Base-by-base conservation (phyloP, 2,113 vertebrate species). In the Dolichallabes microphthalmus region DNA sequence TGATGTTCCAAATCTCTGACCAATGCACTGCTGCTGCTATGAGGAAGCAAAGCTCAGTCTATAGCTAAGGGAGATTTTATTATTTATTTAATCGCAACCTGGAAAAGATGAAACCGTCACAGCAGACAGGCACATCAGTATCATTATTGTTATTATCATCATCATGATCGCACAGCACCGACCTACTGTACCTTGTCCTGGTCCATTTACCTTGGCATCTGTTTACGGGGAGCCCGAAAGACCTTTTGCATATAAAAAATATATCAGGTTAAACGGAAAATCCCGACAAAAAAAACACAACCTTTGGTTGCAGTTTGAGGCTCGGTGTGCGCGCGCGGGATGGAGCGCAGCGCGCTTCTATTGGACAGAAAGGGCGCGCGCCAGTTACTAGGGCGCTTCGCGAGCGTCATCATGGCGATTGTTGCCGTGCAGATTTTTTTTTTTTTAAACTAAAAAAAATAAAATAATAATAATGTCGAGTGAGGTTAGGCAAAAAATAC, bases 371-470 rank as follows among this genome's bases (percentile, higher is more conserved):
- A 86, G 83, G 53, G 88, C 86, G 88, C 88, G 88, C 89, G 88
- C 89, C 88, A 90, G 89, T 87, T 89, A 84, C 89, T 64, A 89
- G 76, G 87, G 88, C 53, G 86, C 87, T 85, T 80, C 20, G n/a
- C 35, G 74, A 89, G 82, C 76, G 83, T 84, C 77, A 79, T 90
- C 83, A 74, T 87, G 87, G 87, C 82, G 77, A 79, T 87, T 90
- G 88, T 90, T 90, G 88, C 88, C 69, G 89, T 88, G 88, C 88
- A 90, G 89, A 89, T 88, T 90, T 89, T 45, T 45, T 45, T 45
- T 45, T 8, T n/a, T n/a, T n/a, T n/a, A n/a, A n/a, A 8, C 55
- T 52, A 52, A 45, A 61, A 69, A 75, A 74, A 52, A 35, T 66
- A 71, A 22, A n/a, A 39, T 39, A 39, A 39, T 6, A 39, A 52